Conservation (phyloP, 2,113 vertebrate species). For the Dasyornis broadbenti region DNA sequence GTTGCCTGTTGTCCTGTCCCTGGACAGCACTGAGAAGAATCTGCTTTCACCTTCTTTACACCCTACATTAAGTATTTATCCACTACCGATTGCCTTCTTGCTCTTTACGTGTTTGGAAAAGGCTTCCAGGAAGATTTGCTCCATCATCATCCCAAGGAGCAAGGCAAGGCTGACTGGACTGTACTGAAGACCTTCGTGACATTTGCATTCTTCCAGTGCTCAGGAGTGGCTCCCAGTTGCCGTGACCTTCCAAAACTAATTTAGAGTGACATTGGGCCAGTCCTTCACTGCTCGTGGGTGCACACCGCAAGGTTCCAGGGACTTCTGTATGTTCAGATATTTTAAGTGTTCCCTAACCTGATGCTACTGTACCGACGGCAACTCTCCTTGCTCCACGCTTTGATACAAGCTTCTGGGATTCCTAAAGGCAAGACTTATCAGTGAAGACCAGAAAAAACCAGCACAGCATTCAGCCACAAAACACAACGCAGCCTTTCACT, state of each 20-base stretch:
- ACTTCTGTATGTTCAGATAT: not conserved
- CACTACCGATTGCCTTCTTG: not conserved
- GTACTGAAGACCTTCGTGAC: not conserved
- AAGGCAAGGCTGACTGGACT: not conserved
- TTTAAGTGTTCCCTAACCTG: not conserved
- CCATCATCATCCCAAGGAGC: not conserved
- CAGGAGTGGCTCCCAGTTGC: not conserved
- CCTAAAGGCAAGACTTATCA: not conserved
- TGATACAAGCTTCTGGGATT: not conserved
- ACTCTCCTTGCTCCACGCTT: not conserved
- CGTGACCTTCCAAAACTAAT: not conserved
- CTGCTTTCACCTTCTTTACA: not conserved
- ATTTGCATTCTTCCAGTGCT: not conserved
- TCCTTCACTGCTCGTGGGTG: not conserved
- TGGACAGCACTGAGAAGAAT: not conserved
- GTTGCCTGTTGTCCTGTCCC: not conserved
- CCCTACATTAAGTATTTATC: not conserved
- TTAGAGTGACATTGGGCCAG: not conserved
- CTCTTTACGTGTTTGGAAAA: not conserved
- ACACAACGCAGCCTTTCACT: not conserved
- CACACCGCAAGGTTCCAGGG: not conserved
- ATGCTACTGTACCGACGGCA: not conserved
- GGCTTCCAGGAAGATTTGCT: not conserved
- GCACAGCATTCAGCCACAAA: not conserved
- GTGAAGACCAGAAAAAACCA: not conserved